phyloP scores from a whole-genome alignment of 2,797 vertebrate genomes.

The Cynodonichthys magdalenae region DNA sequence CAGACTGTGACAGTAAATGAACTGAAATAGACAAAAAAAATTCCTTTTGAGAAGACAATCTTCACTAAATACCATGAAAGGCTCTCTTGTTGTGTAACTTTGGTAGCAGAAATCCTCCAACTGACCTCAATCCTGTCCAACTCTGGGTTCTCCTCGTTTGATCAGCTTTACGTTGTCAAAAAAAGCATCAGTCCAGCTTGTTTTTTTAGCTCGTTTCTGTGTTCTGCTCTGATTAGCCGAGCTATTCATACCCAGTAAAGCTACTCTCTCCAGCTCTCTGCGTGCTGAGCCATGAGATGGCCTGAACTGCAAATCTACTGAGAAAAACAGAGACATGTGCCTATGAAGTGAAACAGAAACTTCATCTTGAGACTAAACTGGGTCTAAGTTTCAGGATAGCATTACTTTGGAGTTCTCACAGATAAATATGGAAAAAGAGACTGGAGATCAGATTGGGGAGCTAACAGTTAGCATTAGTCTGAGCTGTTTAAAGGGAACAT shows the following conservation, averaged over 20 bases:
- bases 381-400: no score
- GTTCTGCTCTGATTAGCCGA: slow-evolving; percentile 64
- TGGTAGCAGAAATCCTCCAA: slow-evolving; percentile 35
- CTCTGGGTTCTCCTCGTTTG: slow-evolving; percentile 49
- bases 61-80: slow-evolving; percentile 25
- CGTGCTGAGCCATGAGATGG: slow-evolving; percentile 24
- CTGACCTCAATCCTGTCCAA: slow-evolving; percentile 69
- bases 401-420: no score
- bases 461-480: no score
- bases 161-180: slow-evolving; percentile 46
- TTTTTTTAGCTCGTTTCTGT: slow-evolving; percentile 57
- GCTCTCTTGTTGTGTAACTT: slow-evolving; percentile 44
- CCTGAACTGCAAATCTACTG: slow-evolving; percentile 38
- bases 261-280: slow-evolving; percentile 41
- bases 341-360: not conserved
- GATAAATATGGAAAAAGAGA: no score
- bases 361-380: no score
- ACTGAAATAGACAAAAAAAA: no score
- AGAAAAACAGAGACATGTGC: not conserved
- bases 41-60: no score
- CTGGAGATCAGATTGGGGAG: no score
- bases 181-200: slow-evolving; percentile 38
- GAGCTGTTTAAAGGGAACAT: no score
- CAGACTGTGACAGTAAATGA: no score
- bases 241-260: slow-evolving; percentile 72